Conservation (phyloP, 2,888 invertebrate genomes). For the Stenurella melanura region DNA sequence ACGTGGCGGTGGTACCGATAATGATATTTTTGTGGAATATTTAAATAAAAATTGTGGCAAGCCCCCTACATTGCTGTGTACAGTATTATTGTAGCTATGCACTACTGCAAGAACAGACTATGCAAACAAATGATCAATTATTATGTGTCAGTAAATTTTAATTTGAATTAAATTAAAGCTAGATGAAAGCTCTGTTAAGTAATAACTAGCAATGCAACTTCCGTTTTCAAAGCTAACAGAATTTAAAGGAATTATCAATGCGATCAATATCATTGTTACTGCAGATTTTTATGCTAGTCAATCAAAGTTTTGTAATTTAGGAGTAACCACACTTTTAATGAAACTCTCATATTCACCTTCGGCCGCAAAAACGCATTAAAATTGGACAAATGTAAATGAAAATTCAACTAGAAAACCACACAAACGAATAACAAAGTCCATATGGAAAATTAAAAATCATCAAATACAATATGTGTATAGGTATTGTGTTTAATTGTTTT, state of each 20-base stretch:
- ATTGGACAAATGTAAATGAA: slow-evolving; percentile 70
- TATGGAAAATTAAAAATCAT: slow-evolving; percentile 52
- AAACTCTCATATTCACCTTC: slow-evolving; percentile 67
- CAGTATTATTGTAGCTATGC: too few relatives aligned
- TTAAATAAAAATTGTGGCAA: too few relatives aligned
- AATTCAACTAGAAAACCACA: slow-evolving; percentile 68
- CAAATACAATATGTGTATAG: slow-evolving; percentile 42
- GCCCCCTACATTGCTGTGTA: too few relatives aligned
- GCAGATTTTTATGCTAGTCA: slow-evolving; percentile 56
- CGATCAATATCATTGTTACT: background rate
- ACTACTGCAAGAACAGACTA: too few relatives aligned
- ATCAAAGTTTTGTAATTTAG: slow-evolving; percentile 67
- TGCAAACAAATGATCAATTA: too few relatives aligned
- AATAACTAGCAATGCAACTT: background rate
- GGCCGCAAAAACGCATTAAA: slow-evolving; percentile 70
- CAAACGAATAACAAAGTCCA: slow-evolving; percentile 64
- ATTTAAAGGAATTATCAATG: slow-evolving; percentile 11
- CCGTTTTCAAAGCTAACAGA: background rate
- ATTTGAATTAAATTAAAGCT: too few relatives aligned
- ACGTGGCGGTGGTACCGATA: too few relatives aligned
- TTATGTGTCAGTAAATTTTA: too few relatives aligned
- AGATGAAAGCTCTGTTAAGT: background rate
- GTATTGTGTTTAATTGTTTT: slow-evolving; percentile 44
- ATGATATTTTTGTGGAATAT: too few relatives aligned
- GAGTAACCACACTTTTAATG: slow-evolving; percentile 67